Evolutionary conservation across 2,113 vertebrate genomes (phyloP), one percentile per base, ranked within the genome.

Genomic region (Porphyrio hochstetteri): DNA sequence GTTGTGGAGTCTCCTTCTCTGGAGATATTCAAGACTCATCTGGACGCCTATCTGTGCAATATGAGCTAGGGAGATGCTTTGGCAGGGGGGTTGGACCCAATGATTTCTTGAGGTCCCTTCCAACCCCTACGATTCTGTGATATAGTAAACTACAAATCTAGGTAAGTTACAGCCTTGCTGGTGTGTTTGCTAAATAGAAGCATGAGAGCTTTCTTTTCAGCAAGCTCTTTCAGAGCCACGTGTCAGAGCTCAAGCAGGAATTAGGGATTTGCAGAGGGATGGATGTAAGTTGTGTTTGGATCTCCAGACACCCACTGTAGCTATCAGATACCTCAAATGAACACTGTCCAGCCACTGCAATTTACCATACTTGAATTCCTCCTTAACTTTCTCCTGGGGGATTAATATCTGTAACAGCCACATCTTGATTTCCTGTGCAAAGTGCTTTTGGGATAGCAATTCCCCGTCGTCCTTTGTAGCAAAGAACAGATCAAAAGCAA

Each of bases 381-480:
- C 88, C 78, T 70, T 88, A 56, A 64, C 89, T 90, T 94, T 72
- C 78, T 92, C 95, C 95, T 52, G 77, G 21, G 95, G 86, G 92
- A 97, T 96, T 96, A 94, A 93, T 94, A 88, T 88, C 94, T 64
- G 55, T 92, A 95, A 86, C 33, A 50, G 91, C 81, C 55, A 77
- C 52, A 95, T 97, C 95, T 94, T 92, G 74, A 42, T 90, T 97
- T 96, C 95, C 95, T 92, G 79, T 52, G 69, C 94, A 92, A 95
- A 97, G 93, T 96, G 95, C 97, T 90, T 96, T 91, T 84, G 96
- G 94, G 95, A 95, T 68, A 90, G 77, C 83, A 95, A 85, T 93
- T 96, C 93, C 93, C 93, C 16, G 2, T 84, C 94, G 77, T 95
- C 94, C 94, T 94, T 75, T 61, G 50, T 55, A 90, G 84, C 61